phyloP scores from a whole-genome alignment of 1,140 invertebrate species.

The Drosophila prosaltans region DNA sequence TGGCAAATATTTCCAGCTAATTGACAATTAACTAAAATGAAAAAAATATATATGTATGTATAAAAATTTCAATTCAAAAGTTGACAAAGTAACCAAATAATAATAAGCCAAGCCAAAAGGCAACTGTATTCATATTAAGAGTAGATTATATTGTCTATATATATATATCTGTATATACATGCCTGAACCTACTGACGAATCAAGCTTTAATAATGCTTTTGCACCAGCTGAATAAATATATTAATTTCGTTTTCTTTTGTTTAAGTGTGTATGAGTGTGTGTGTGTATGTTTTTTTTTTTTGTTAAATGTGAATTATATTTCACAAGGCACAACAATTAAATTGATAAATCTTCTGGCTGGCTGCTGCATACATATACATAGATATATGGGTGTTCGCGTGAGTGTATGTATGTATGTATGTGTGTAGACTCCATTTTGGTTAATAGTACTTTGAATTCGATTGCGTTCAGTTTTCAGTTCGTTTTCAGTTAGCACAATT shows the following conservation, averaged over 20 bases:
- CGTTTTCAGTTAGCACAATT: conserved; percentile 75
- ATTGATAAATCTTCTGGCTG: conserved; percentile 36
- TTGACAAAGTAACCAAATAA: conserved; percentile 32
- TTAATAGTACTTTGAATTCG: conserved; percentile 38
- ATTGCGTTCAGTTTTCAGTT: conserved; percentile 38
- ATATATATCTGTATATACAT: conserved; percentile 35
- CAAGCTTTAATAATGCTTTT: conserved; percentile 44
- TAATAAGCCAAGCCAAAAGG: too few species aligned
- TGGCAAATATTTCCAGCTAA: conserved; percentile 53
- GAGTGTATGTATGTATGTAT: background rate
- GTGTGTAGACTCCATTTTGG: conserved; percentile 5
- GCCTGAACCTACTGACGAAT: conserved; percentile 40
- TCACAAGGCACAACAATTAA: conserved; percentile 44
- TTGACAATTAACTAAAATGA: conserved; percentile 46
- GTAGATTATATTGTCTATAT: background rate
- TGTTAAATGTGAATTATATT: conserved; percentile 2
- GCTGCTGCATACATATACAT: background rate
- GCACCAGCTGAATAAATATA: conserved; percentile 67
- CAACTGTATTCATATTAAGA: conserved; percentile 35
- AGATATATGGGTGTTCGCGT: background rate
- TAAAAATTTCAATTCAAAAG: conserved; percentile 2
- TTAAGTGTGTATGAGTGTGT: conserved; percentile 28
- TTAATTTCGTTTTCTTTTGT: conserved; percentile 64
- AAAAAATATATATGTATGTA: background rate
- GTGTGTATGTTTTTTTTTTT: background rate